These are phyloP conservation scores for Actinostola sp. DNA, from an alignment of 92 coral and sea anemone genomes.

Conservation along the genomic window DNA sequence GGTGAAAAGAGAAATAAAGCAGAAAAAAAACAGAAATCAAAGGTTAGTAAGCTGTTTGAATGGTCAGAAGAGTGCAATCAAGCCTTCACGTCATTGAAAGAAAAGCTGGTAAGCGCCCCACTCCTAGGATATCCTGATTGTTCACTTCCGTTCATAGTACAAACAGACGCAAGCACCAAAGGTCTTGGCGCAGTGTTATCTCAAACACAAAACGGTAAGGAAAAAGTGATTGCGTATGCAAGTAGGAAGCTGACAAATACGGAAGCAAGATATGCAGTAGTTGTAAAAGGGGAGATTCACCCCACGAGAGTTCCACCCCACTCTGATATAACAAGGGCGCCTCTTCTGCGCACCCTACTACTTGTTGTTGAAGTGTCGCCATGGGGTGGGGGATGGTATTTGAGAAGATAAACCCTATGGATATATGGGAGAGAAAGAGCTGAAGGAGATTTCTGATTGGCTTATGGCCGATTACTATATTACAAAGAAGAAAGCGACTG, in stretches of 20 bases:
- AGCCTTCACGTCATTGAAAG: constrained; percentile 39
- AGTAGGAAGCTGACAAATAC: constrained; percentile 33
- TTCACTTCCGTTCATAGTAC: constrained; percentile 26
- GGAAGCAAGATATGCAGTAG: constrained; percentile 44
- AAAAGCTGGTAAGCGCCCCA: constrained; percentile 40
- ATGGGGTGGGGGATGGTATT: too few relatives aligned
- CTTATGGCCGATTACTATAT: too few relatives aligned
- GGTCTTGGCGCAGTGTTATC: constrained; percentile 51
- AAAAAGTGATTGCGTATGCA: constrained; percentile 53
- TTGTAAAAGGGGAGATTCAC: too few relatives aligned
- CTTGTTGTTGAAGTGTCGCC: too few relatives aligned
- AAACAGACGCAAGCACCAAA: constrained; percentile 35
- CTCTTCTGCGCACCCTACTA: too few relatives aligned
- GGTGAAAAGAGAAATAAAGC: not conserved
- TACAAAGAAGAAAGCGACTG: too few relatives aligned
- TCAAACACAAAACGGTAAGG: constrained; percentile 38
- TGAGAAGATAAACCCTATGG: too few relatives aligned
- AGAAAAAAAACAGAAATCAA: not conserved
- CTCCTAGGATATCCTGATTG: constrained; percentile 63
- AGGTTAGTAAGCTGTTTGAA: not conserved
- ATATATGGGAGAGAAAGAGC: too few relatives aligned
- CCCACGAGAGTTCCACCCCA: too few relatives aligned
- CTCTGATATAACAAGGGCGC: too few relatives aligned
- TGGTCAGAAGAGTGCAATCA: constrained; percentile 46
- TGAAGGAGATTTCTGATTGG: too few relatives aligned